Conservation (phyloP, 2,888 invertebrate genomes). For the Drosophila buzzatii region DNA sequence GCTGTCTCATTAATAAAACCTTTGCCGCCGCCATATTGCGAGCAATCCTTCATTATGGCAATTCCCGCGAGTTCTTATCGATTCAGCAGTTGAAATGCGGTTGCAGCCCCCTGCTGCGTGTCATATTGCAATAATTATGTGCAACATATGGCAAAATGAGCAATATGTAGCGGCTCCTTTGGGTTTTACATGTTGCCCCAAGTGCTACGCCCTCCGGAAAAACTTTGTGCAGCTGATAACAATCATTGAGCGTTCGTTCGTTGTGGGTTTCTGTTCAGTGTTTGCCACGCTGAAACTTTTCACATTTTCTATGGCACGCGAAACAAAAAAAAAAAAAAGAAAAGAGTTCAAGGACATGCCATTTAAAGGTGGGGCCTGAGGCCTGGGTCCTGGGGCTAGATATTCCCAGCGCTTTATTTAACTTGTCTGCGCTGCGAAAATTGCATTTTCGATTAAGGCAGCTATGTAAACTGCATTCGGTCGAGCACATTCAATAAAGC, state of each 20-base stretch:
- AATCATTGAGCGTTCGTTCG: constrained; percentile 49
- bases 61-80: constrained; percentile 54
- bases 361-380: constrained; percentile 4
- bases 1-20: constrained; percentile 28
- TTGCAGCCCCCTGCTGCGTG: constrained; percentile 44
- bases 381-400: not conserved
- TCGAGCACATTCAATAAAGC: constrained; percentile 60
- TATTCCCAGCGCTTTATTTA: constrained; percentile 48
- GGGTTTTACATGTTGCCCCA: not conserved
- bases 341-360: constrained; percentile 72
- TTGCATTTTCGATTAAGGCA: constrained; percentile 75
- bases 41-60: constrained; percentile 39
- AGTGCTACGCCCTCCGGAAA: constrained; percentile 10
- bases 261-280: constrained; percentile 6
- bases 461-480: constrained; percentile 58
- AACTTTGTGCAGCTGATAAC: constrained; percentile 74
- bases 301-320: constrained; percentile 46
- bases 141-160: constrained; percentile 73
- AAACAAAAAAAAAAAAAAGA: constrained; percentile 27
- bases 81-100: constrained; percentile 21
- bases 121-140: constrained; percentile 73
- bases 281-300: constrained; percentile 32
- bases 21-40: constrained; percentile 10
- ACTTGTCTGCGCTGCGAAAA: constrained; percentile 54
- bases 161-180: constrained; percentile 43